phyloP scores from a whole-genome alignment of 2,113 vertebrate genomes.

The Siniperca chuatsi region DNA sequence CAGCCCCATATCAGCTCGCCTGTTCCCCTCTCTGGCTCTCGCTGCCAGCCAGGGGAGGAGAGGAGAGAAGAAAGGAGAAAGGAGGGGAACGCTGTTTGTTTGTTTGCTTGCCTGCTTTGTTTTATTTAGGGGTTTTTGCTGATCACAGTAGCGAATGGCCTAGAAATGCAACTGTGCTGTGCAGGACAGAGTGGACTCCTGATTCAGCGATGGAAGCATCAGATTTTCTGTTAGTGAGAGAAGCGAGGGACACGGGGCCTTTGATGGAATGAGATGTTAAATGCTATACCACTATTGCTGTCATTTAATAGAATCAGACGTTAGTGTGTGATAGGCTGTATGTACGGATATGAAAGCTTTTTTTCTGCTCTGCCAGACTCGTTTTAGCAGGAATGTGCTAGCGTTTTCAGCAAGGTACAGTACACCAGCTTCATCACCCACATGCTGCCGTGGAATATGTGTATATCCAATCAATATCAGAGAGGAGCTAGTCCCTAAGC shows the following conservation, averaged over 20 bases:
- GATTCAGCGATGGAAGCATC: conserved; percentile 74
- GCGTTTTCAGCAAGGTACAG: conserved; percentile 50
- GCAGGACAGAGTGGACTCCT: conserved; percentile 64
- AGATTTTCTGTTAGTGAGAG: conserved; percentile 50
- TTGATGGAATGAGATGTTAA: conserved; percentile 47
- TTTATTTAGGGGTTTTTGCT: conserved; percentile 76
- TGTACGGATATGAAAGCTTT: conserved; percentile 22
- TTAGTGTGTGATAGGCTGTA: neutral
- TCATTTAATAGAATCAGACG: conserved; percentile 51
- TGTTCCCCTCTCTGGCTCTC: conserved; percentile 52
- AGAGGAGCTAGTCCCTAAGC: conserved; percentile 71
- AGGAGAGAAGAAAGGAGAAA: conserved; percentile 49
- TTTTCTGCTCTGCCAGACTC: conserved; percentile 22
- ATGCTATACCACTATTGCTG: conserved; percentile 23
- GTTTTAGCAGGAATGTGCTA: conserved; percentile 44
- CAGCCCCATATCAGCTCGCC: conserved; percentile 67
- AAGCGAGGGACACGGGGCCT: conserved; percentile 29
- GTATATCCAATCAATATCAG: conserved; percentile 78
- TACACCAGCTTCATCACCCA: conserved; percentile 72
- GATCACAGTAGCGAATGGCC: conserved; percentile 76
- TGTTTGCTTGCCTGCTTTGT: conserved; percentile 74
- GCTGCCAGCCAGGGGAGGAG: conserved; percentile 56
- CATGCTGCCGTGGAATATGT: conserved; percentile 71
- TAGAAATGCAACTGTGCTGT: conserved; percentile 68
- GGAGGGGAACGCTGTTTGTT: conserved; percentile 67